Evolutionary conservation across 2,113 vertebrate species (phyloP), one percentile per base, ranked within the genome.

Genomic region (Vanacampus margaritifer): DNA sequence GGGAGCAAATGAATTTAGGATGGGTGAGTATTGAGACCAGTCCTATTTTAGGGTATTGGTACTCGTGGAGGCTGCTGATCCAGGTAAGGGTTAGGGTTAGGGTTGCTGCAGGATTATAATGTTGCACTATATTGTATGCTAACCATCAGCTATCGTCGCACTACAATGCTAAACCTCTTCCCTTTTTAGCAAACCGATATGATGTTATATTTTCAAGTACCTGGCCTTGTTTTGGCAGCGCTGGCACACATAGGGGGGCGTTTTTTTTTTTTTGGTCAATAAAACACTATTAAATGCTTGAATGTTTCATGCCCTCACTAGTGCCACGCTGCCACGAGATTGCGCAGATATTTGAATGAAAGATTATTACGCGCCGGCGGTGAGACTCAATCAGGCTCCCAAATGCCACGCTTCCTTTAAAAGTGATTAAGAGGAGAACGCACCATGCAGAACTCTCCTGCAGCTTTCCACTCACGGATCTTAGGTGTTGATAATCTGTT

Each of bases 211-310:
- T n/a, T 87, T 88, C 73, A 82, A 85, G 82, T 84, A 17, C 28
- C 5, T 28, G 81, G 73, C 75, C 60, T 86, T 76, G 37, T 74
- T 84, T 86, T 88, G 82, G 80, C 73, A 86, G 77, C 54, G 74
- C 70, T 79, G 75, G 77, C 75, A 84, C 78, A 76, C 72, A 83
- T n/a, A n/a, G n/a, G n/a, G n/a, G n/a, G n/a, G n/a, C n/a, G n/a
- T n/a, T n/a, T 56, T 56, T 24, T 28, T 12, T n/a, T 85, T 78
- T 83, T 88, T 88, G 88, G 88, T 89, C 88, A 89, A 90, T 87
- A 90, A 89, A 88, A 90, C 86, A 80, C 90, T 86, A 90, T 90
- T 89, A 86, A 86, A 89, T 81, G 85, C 84, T 77, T 86, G 86
- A 80, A 84, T 87, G 82, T 89, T 87, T 83, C 86, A 87, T 87